Base-by-base conservation (phyloP, 1,140 invertebrate species). In the Oedothorax gibbosus region DNA sequence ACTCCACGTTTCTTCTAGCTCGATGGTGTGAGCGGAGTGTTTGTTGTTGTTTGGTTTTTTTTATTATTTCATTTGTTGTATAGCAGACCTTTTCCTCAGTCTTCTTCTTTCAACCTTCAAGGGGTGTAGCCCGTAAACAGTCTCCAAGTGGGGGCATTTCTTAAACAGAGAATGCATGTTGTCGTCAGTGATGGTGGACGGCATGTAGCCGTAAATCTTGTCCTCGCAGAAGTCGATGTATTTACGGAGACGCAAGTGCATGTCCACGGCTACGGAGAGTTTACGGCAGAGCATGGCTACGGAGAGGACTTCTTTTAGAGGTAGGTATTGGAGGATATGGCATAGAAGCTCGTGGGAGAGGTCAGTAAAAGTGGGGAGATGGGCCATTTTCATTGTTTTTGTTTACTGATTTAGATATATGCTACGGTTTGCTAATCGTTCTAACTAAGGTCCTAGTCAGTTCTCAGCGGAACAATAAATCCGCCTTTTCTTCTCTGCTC, bases 121-220 rank as follows among this genome's bases (percentile, higher is more conserved):
- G 12, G 88, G 87, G 81, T 89, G 88, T 18, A 89, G 86, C 12
- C 89, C 89, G 84, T 89, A 88, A 7, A 89, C 86, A 51, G 73
- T 83, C 49, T 86, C 85, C 10, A 89, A 20, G 56, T 89, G 87
- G 56, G 86, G 86, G 84, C 89, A 89, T 57, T 88, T 87, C 15
- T 78, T 73, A 15, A 89, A 82, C 8, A 89, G 85, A 51, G 75
- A 21, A 20, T 68, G 66, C 11, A 89, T 75, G 9, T 86, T 86
- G 11, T 85, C 83, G 87, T 89, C 89, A 8, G 86, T 88, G n/a
- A 89, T 60, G 65, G 76, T 81, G 15, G 78, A 66, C 10, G 88
- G 87, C 87, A 89, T 88, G 64, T n/a, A 89, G 49, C 57, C 87
- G 80, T 11, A 89, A 80, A 86, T 51, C 14, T 68, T 71, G n/a